Evolutionary conservation across 64 coral and sea anemone genomes (phyloP).

Genomic region (Stichodactyla helianthus): DNA sequence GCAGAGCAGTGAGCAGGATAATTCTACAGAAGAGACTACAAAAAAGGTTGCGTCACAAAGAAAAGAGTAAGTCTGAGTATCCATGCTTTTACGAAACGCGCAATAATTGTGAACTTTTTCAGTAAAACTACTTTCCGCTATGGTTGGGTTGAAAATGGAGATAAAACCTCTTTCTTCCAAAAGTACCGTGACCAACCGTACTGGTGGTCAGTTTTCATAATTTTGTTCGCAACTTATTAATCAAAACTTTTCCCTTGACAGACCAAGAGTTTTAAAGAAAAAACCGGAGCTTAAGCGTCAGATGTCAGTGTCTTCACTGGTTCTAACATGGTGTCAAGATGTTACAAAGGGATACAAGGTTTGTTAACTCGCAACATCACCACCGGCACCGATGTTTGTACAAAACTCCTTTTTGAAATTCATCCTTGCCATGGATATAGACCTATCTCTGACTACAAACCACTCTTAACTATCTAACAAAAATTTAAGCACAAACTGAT

Average conservation of each 20-base stretch:
- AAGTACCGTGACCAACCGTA: no score
- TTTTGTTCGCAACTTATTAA: no score
- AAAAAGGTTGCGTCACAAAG: slow-evolving; percentile 5
- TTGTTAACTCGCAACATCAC: not conserved
- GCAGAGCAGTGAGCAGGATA: not conserved
- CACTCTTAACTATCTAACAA: no score
- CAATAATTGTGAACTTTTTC: not conserved
- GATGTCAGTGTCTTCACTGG: slow-evolving; percentile 88
- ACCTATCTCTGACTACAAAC: no score
- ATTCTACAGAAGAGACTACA: not conserved
- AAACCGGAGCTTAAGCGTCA: slow-evolving; percentile 91
- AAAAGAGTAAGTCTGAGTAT: slow-evolving; percentile 13
- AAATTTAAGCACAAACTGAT: no score
- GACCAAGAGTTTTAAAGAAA: slow-evolving; percentile 84
- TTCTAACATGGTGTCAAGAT: slow-evolving; percentile 92
- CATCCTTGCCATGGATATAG: no score
- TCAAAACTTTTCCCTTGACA: not conserved
- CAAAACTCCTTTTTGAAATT: no score
- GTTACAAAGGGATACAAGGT: slow-evolving; percentile 87
- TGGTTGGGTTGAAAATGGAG: no score
- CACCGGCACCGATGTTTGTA: no score
- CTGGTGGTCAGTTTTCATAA: no score
- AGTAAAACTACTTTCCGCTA: not conserved
- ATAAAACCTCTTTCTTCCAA: not conserved
- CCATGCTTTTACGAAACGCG: no score